Conservation (phyloP, 2,797 vertebrate genomes). For the Lepus townsendii region DNA sequence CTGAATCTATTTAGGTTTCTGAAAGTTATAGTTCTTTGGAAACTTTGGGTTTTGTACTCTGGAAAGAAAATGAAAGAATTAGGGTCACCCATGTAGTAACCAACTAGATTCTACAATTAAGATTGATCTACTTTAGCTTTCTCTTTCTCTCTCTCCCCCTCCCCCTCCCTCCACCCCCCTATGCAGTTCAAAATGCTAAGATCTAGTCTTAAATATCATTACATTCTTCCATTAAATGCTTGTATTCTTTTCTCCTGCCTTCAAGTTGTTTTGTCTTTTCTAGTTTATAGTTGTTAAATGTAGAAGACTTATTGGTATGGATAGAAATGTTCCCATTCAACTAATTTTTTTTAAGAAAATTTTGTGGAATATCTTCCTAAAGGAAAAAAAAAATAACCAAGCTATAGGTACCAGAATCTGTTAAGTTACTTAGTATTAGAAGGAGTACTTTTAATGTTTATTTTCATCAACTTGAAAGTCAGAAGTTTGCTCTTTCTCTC, state of each 20-base stretch:
- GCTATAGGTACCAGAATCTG: neutral
- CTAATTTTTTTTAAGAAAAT: neutral
- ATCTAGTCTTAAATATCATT: neutral
- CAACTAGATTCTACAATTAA: neutral
- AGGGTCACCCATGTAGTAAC: neutral
- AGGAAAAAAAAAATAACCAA: neutral
- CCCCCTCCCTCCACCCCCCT: no score
- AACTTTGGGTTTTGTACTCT: neutral
- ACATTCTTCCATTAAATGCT: neutral
- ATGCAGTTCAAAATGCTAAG: neutral
- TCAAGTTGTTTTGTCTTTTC: no score
- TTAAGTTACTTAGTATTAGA: neutral
- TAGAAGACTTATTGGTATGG: neutral
- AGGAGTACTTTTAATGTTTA: neutral
- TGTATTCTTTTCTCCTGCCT: neutral
- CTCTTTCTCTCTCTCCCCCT: neutral
- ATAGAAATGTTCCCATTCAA: neutral
- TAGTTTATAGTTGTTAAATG: neutral
- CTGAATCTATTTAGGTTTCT: neutral
- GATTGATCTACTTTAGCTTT: neutral
- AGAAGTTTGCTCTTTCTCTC: no score
- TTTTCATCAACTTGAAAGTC: no score
- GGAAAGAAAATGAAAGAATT: neutral
- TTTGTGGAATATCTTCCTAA: neutral
- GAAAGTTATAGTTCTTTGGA: neutral